Conservation (phyloP, 2,888 invertebrate genomes). For the Odontomyia ornata region DNA sequence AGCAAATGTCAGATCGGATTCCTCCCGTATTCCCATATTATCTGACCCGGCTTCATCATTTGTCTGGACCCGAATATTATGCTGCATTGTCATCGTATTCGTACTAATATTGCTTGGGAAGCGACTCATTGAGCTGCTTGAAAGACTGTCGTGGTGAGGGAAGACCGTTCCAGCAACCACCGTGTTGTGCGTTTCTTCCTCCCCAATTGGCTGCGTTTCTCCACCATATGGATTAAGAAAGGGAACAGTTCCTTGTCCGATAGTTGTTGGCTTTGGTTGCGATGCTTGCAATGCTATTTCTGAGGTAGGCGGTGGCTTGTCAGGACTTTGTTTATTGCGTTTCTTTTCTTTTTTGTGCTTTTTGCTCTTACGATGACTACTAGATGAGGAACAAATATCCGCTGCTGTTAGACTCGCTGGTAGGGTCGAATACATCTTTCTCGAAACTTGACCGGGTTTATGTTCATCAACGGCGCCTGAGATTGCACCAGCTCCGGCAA, state of each 20-base stretch:
- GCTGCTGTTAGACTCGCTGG: neutral
- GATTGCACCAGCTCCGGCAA: constrained; percentile 9
- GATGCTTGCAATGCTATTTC: neutral
- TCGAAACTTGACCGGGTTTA: neutral
- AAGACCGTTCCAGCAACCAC: neutral
- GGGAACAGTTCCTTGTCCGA: neutral
- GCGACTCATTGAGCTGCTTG: constrained; percentile 59
- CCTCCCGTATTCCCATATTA: neutral
- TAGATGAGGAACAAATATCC: constrained; percentile 21
- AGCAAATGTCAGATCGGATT: constrained; percentile 59
- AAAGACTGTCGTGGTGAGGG: constrained; percentile 52
- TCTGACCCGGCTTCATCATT: constrained; percentile 43
- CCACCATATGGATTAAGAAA: constrained; percentile 12
- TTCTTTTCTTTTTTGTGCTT: constrained; percentile 51
- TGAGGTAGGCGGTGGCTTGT: constrained; percentile 10
- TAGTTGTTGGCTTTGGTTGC: neutral
- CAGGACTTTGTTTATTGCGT: constrained; percentile 37
- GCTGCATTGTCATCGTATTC: constrained; percentile 36
- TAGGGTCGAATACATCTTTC: constrained; percentile 10
- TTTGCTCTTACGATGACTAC: constrained; percentile 48
- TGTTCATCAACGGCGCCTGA: neutral
- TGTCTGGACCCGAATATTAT: neutral
- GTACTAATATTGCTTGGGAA: constrained; percentile 49
- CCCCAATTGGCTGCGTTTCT: neutral
- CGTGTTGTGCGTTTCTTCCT: neutral